Percentiles rank a stretch among this genome's conserved stretches.
Conservation (phyloP, 2,888 invertebrate species). For the Brachylomia viminalis region DNA sequence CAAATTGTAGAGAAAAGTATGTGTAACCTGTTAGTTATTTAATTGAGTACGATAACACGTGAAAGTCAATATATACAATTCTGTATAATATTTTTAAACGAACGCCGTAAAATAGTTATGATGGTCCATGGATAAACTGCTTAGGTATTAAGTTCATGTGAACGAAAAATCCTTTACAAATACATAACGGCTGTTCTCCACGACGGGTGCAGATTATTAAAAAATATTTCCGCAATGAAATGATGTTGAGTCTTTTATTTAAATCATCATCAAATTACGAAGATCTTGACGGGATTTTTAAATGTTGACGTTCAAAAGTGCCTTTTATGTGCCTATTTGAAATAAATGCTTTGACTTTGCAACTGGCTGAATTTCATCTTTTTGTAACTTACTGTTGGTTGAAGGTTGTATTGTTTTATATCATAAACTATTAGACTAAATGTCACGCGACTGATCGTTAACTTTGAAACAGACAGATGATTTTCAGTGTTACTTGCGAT, state of each 20-base stretch:
- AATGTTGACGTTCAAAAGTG: too few species aligned
- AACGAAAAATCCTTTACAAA: background rate
- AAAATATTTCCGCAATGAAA: background rate
- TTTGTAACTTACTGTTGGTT: too few species aligned
- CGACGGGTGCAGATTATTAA: background rate
- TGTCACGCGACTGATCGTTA: too few species aligned
- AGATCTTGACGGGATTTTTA: background rate
- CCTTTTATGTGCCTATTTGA: too few species aligned
- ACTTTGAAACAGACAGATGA: background rate
- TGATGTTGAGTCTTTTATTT: background rate
- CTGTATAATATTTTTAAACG: background rate
- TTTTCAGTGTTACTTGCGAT: background rate
- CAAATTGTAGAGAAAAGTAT: background rate
- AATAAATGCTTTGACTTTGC: too few species aligned
- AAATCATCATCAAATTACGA: background rate
- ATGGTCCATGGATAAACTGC: background rate
- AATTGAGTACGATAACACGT: background rate
- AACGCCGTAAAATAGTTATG: background rate
- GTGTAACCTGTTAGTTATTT: background rate
- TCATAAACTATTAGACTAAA: background rate
- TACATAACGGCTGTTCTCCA: background rate
- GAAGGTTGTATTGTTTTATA: too few species aligned
- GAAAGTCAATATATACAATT: conserved; percentile 1
- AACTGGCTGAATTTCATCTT: background rate
- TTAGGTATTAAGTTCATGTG: background rate